Percentiles rank a stretch among this genome's conserved stretches.
phyloP scores from a whole-genome alignment of 2,888 invertebrate genomes.

The Orthosia incerta region DNA sequence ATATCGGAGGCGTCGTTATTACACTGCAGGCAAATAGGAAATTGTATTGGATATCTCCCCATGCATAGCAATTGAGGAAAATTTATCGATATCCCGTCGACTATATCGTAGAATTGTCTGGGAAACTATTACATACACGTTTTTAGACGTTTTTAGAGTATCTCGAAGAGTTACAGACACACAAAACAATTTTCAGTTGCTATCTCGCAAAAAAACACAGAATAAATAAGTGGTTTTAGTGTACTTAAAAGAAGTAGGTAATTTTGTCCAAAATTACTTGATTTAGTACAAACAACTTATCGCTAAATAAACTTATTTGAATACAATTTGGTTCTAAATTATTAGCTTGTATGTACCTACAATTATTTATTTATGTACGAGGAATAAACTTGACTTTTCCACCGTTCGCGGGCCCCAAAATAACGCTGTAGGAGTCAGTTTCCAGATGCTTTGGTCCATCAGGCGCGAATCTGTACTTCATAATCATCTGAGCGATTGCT shows the following conservation, averaged over 20 bases:
- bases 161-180: not conserved
- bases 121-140: not conserved
- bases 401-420: constrained; percentile 75
- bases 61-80: constrained; percentile 11
- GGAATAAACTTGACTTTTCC: constrained; percentile 76
- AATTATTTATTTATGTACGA: constrained; percentile 55
- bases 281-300: not conserved
- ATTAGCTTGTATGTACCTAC: too few species aligned
- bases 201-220: not conserved
- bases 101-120: constrained; percentile 7
- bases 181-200: not conserved
- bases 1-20: constrained; percentile 9
- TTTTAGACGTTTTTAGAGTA: constrained; percentile 1
- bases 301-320: not conserved
- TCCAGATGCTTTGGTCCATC: constrained; percentile 69
- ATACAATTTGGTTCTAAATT: not conserved
- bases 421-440: constrained; percentile 76
- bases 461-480: constrained; percentile 73
- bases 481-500: constrained; percentile 78
- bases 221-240: not conserved
- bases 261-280: not conserved
- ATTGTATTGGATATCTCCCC: constrained; percentile 24
- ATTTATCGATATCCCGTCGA: constrained; percentile 19
- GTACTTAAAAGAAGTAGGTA: not conserved
- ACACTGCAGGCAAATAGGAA: constrained; percentile 13